phyloP scores from a whole-genome alignment of 2,113 vertebrate species.

The Spilogale gracilis region DNA sequence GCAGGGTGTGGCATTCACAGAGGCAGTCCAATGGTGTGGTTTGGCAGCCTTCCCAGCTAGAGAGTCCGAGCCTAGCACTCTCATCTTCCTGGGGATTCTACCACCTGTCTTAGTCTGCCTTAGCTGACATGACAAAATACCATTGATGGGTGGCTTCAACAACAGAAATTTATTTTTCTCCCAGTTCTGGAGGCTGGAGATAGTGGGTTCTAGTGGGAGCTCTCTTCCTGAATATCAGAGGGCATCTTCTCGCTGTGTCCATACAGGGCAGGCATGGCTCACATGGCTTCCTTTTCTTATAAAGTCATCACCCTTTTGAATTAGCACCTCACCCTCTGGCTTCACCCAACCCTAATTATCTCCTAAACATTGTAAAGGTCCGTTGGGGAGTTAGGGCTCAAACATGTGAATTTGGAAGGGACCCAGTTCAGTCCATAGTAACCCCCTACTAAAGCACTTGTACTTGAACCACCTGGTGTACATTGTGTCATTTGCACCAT shows the following conservation, averaged over 20 bases:
- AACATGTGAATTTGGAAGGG: too few relatives aligned
- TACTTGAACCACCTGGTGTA: neutral
- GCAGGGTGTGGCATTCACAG: accelerated
- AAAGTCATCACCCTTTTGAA: neutral
- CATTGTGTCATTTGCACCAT: neutral
- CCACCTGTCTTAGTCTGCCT: neutral
- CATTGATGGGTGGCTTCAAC: neutral
- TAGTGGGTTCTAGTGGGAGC: neutral
- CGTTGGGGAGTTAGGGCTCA: neutral
- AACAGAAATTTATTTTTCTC: neutral
- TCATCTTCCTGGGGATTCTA: neutral
- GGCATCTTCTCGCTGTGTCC: neutral
- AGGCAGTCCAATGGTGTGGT: neutral
- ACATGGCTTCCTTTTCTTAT: neutral
- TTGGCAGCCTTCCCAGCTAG: neutral
- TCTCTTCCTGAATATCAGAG: neutral
- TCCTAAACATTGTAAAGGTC: neutral
- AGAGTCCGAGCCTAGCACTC: neutral
- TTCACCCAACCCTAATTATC: neutral
- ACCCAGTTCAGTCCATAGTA: neutral
- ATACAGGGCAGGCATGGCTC: neutral
- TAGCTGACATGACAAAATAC: neutral
- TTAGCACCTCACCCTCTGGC: neutral
- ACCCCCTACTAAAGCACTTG: neutral
- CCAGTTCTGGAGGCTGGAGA: neutral